These are phyloP conservation scores for Melieria crassipennis DNA, from an alignment of 2,888 invertebrate genomes.

Conservation along the genomic window DNA sequence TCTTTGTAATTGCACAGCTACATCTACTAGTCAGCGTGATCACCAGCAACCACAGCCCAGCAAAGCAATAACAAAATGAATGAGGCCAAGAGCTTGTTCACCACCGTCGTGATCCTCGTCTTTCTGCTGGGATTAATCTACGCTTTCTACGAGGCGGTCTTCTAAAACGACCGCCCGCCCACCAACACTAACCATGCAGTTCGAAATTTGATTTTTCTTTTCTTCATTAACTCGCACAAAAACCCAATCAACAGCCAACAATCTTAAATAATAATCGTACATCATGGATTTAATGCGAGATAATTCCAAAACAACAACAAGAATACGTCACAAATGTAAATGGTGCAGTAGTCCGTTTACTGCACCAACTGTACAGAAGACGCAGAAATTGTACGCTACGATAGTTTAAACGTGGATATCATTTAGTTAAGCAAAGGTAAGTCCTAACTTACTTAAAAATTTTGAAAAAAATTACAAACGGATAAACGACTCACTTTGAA, in stretches of 20 bases:
- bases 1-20: constrained; percentile 37
- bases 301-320: no score
- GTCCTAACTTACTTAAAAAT: no score
- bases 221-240: not conserved
- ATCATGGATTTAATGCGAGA: not conserved
- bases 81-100: constrained; percentile 76
- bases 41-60: constrained; percentile 45
- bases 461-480: no score
- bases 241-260: not conserved
- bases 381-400: no score
- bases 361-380: no score
- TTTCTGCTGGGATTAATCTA: constrained; percentile 75
- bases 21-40: constrained; percentile 37
- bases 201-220: not conserved
- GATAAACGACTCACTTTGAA: no score
- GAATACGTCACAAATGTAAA: no score
- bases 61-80: constrained; percentile 59
- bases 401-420: no score
- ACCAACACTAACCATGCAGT: not conserved
- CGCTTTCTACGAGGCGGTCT: constrained; percentile 73
- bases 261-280: not conserved
- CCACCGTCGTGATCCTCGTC: constrained; percentile 77
- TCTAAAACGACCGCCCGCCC: constrained; percentile 45
- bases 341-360: no score
- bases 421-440: no score